phyloP scores from a whole-genome alignment of 2,113 vertebrate species.

The Panurus biarmicus region DNA sequence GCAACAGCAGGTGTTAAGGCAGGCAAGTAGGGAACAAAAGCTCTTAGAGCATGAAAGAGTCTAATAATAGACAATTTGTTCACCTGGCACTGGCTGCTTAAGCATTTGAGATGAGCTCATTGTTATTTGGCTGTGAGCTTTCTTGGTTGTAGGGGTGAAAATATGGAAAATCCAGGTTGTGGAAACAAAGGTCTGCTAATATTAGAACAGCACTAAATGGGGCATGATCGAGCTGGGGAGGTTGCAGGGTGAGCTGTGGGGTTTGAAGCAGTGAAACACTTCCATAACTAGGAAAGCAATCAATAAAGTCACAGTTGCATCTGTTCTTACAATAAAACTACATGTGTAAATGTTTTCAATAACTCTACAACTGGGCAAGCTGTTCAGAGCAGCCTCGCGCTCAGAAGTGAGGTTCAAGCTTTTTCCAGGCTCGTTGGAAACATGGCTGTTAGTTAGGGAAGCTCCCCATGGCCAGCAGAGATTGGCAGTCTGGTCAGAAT shows the following conservation, averaged over 20 bases:
- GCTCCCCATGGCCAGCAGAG: not conserved
- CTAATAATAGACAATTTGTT: conserved; percentile 67
- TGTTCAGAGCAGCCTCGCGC: conserved; percentile 2
- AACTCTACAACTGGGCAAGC: conserved; percentile 1
- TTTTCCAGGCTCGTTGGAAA: not conserved
- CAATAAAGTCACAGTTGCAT: not conserved
- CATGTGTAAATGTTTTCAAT: conserved; percentile 12
- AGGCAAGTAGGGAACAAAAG: conserved; percentile 58
- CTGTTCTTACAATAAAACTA: conserved; percentile 12
- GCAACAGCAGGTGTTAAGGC: conserved; percentile 49
- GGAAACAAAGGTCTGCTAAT: conserved; percentile 63
- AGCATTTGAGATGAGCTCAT: conserved; percentile 60
- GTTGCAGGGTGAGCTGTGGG: not conserved
- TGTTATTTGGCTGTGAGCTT: conserved; percentile 56
- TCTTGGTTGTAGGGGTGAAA: not conserved
- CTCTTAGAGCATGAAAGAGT: conserved; percentile 40
- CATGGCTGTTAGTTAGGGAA: not conserved
- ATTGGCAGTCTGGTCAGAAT: not conserved
- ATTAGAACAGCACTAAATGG: conserved; percentile 51
- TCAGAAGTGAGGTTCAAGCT: not conserved
- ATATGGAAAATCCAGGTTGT: conserved; percentile 53
- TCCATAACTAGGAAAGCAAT: not conserved
- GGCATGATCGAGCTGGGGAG: not conserved
- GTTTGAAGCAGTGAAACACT: not conserved
- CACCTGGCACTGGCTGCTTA: conserved; percentile 47